Base-by-base conservation (phyloP, 2,888 invertebrate species). In the Hydriomena furcata region DNA sequence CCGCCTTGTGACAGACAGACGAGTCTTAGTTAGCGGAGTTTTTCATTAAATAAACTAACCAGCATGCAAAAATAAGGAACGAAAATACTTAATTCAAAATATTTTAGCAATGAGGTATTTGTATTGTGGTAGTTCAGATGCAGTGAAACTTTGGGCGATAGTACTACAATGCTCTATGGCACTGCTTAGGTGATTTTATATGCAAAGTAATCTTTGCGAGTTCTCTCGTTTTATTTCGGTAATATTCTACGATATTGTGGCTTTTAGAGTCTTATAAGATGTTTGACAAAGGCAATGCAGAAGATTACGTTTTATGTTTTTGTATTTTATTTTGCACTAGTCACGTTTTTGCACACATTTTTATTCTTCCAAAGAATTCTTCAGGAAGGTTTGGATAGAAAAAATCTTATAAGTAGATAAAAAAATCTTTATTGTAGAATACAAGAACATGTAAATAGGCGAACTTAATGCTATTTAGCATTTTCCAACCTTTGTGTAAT, bases 141-240 rank as follows among this genome's bases (percentile, higher is more conserved):
- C 4, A 35, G 35, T 35, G 30, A 13, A 21, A 30, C n/a, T 20
- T 28, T 12, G 12, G 5, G 2, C 17, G 7, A 13, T 31, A 41
- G 41, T 23, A 41, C 41, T 31, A 24, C 7, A 0, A 13, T 1
- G 3, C 23, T 12, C 41, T 8, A 7, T 8, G 31, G 12, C 24
- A 7, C 44, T 43, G 42, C 51, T 51, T 40, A 47, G 55, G 53
- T 51, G 57, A 53, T 57, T 51, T 48, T 50, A 32, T 53, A 51
- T 53, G 51, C 57, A 57, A 57, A 57, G 53, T 57, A 51, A 57
- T 57, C 53, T 57, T 57, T 27, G 44, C 48, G 44, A 50, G 52
- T 53, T 47, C 31, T 51, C 47, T 47, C 46, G 40, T 55, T 55
- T 55, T 57, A 53, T 57, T 53, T 53, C 37, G 37, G 46, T 48